Evolutionary conservation across 2,888 invertebrate genomes (phyloP), one percentile per base, ranked within the genome.

Genomic region (Cephus rjabovi): DNA sequence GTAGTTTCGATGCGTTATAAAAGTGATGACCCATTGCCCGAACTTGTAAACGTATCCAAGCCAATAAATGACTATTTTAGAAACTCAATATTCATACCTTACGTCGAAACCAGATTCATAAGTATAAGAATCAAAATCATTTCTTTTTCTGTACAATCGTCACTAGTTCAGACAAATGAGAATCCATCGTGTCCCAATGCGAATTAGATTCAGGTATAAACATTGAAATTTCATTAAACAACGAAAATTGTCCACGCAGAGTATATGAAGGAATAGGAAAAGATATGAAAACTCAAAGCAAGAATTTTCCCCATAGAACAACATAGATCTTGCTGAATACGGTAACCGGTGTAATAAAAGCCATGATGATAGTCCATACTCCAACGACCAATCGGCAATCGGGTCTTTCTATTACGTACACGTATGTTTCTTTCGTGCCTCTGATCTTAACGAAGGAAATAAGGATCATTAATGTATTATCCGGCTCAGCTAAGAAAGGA

Each of bases 381-480:
- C 15, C 15, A 2, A 56, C 23, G 56, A 9, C 9, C 56, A 56
- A 56, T 56, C 56, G 56, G 2, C 56, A 56, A 56, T 56, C 56
- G 56, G 9, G 56, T 56, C 56, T 23, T 56, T 56, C 56, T 56
- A 56, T 56, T 9, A 23, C 56, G 56, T 56, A 23, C 23, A 9
- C 56, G 56, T 56, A 56, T 23, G 56, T 56, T 23, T 56, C 56
- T 56, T 56, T 56, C 56, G 23, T 56, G 56, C 6, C 56, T 40
- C 40, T 23, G 56, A 56, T 56, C 56, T 56, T 56, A 56, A 56
- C 56, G 74, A 74, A 35, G 74, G 74, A 74, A 74, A 74, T 37
- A 30, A 33, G 35, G 74, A 34, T 37, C 74, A 34, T 74, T 35
- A 35, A 34, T 74, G 74, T 34, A 74, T 37, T 34, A 34, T 71